Base-by-base conservation (phyloP, 2,797 vertebrate species). In the Sebastes goodei region DNA sequence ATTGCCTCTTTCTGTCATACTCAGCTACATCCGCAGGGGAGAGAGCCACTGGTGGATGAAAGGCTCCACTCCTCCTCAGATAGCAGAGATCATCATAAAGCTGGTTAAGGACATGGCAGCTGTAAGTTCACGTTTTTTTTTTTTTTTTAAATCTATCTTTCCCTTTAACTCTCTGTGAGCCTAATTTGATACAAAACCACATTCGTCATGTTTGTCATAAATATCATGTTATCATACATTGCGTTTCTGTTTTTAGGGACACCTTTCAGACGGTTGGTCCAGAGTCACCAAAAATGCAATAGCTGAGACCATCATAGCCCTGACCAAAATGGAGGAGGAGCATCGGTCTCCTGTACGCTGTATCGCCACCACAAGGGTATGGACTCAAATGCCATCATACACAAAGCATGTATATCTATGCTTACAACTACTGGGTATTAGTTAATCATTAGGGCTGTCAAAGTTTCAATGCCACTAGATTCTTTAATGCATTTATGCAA, bases 21-120 rank as follows among this genome's bases (percentile, higher is more conserved):
- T 68, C 86, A 99, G 98, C 91, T 99, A 99, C 72, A 97, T 98
- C 83, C 96, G 98, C 46, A 96, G 98, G 93, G 98, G 99, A 56
- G 98, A 99, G 96, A 99, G 97, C 92, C 98, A 99, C 86, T 99
- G 99, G 99, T 99, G 99, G 99, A 98, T 99, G 98, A 99, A 99
- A 86, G 99, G 99, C 64, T 99, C 98, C 79, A 99, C 98, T 61
- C 99, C 98, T 66, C 97, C 98, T 2, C 99, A 99, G 91, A 99
- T 99, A 78, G 97, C 99, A 63, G 99, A 99, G 92, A 99, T 99
- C 91, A 99, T 99, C 92, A 99, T 99, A 92, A 99, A 99, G 90
- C 95, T 99, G 79, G 96, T 99, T 71, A 99, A 99, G 95, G 99
- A 99, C 91, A 99, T 99, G 99, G 99, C 99, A 73, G 97, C 97